A percentile compares a stretch with the other conserved stretches of the same genome.
Evolutionary conservation across 2,888 invertebrate genomes (phyloP).

Genomic region (Xestia xanthographa): DNA sequence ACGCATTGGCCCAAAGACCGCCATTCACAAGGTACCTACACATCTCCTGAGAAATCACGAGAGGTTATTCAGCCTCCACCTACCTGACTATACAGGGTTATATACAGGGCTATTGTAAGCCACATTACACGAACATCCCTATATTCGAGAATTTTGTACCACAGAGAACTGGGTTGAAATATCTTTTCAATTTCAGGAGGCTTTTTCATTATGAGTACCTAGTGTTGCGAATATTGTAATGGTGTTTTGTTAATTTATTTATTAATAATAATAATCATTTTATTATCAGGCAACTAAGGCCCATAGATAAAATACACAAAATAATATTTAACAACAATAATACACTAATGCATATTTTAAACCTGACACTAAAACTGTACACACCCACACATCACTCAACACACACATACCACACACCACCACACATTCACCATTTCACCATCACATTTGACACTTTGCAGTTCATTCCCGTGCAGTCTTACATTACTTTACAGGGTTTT

Average conservation of each 20-base stretch:
- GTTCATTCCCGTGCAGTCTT: neutral
- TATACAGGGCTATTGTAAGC: conserved; percentile 68
- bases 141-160: conserved; percentile 65
- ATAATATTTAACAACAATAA: too few relatives aligned
- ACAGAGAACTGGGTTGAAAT: conserved; percentile 45
- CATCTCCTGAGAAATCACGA: conserved; percentile 80
- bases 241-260: conserved; percentile 14
- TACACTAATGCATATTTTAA: too few relatives aligned
- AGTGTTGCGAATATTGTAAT: conserved; percentile 7
- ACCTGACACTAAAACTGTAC: too few relatives aligned
- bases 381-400: too few relatives aligned
- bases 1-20: conserved; percentile 78
- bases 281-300: too few relatives aligned
- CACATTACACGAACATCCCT: conserved; percentile 68
- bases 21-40: conserved; percentile 71
- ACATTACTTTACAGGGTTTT: neutral
- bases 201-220: conserved; percentile 42
- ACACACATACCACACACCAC: too few relatives aligned
- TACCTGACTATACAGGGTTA: conserved; percentile 67
- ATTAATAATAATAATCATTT: too few relatives aligned
- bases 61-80: conserved; percentile 77
- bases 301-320: too few relatives aligned
- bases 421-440: too few relatives aligned
- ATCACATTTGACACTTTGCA: neutral
- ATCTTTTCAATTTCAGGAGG: conserved; percentile 57